These are phyloP conservation scores for Eupithecia insigniata DNA, from an alignment of 2,888 invertebrate genomes.

Conservation along the genomic window DNA sequence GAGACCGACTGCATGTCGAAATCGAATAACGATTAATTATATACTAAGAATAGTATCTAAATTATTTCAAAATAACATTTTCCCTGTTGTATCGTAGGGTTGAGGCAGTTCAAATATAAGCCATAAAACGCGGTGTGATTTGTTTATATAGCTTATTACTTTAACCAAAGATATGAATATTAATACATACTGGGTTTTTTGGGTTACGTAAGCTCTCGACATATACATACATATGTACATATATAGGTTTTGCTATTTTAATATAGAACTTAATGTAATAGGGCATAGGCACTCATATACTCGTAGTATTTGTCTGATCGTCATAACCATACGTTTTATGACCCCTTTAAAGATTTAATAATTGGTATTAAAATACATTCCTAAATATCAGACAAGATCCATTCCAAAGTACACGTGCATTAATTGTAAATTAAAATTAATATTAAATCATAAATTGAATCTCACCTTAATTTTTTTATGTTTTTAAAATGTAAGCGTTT, in stretches of 20 bases:
- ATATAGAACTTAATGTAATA: not conserved
- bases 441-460: conserved; percentile 15
- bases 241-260: not conserved
- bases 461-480: not conserved
- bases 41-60: no score
- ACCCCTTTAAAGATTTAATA: not conserved
- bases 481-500: not conserved
- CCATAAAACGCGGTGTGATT: conserved; percentile 1
- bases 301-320: not conserved
- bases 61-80: not conserved
- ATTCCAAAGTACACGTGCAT: conserved; percentile 12
- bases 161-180: conserved; percentile 3
- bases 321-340: not conserved
- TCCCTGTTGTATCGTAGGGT: not conserved
- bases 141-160: not conserved
- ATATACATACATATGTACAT: no score
- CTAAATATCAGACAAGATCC: not conserved
- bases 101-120: not conserved
- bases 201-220: not conserved
- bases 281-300: not conserved
- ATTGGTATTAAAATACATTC: conserved; percentile 4
- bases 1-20: not conserved
- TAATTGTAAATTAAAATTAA: not conserved
- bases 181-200: conserved; percentile 3
- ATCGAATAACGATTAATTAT: not conserved